phyloP scores from a whole-genome alignment of 2,797 vertebrate genomes.

The Lepus townsendii region DNA sequence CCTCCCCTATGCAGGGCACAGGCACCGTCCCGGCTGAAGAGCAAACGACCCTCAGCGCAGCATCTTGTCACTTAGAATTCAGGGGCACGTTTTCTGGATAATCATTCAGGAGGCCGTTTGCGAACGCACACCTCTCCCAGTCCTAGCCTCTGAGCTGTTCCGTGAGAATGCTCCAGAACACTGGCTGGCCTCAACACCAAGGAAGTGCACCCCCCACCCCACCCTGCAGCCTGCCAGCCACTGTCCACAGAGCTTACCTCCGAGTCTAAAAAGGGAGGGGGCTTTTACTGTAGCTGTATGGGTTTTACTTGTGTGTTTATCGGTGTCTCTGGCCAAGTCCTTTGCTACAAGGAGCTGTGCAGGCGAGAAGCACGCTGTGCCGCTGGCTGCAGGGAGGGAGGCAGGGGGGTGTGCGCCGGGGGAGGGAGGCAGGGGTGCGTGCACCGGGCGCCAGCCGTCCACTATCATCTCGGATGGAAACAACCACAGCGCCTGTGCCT shows the following conservation, averaged over 20 bases:
- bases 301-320: not conserved
- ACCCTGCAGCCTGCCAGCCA: too few species aligned
- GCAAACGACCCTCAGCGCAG: not conserved
- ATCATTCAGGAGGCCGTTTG: conserved; percentile 35
- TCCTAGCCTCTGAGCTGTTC: not conserved
- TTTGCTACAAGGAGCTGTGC: conserved; percentile 47
- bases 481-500: conserved; percentile 27
- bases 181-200: not conserved
- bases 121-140: conserved; percentile 7
- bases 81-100: conserved; percentile 40
- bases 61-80: conserved; percentile 51
- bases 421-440: not conserved
- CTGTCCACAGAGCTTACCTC: not conserved
- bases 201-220: not conserved
- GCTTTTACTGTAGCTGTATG: not conserved
- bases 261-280: not conserved
- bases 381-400: conserved; percentile 32
- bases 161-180: not conserved
- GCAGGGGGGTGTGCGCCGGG: not conserved
- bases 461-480: conserved; percentile 68
- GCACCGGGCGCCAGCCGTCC: not conserved
- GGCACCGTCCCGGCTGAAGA: not conserved
- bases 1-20: not conserved
- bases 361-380: not conserved
- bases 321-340: not conserved